phyloP scores from a whole-genome alignment of 1,140 invertebrate species.

The Caenorhabditis tropicalis region DNA sequence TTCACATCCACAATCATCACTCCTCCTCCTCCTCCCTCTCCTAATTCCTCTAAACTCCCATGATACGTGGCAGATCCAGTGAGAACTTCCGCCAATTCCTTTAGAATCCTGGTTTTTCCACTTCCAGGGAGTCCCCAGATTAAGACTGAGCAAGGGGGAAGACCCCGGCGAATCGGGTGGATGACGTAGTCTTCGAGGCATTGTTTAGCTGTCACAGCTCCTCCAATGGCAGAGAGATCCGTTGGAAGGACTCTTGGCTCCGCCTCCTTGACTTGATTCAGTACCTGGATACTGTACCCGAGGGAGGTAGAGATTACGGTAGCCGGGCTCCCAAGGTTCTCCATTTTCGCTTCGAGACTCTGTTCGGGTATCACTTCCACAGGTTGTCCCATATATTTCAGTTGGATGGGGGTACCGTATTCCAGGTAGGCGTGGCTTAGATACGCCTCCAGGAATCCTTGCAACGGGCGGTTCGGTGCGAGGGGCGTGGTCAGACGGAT shows the following conservation, averaged over 20 bases:
- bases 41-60: conserved; percentile 9
- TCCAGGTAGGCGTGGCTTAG: conserved; percentile 39
- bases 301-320: background rate
- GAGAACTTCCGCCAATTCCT: conserved; percentile 22
- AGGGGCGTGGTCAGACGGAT: background rate
- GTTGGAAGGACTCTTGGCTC: background rate
- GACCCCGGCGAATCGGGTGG: background rate
- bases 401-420: background rate
- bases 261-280: background rate
- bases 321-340: background rate
- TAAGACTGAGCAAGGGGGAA: conserved; percentile 52
- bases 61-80: conserved; percentile 2
- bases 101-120: conserved; percentile 59
- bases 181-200: conserved; percentile 44
- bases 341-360: background rate
- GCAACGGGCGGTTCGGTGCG: background rate
- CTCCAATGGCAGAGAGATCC: conserved; percentile 45
- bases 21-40: background rate
- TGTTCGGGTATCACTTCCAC: background rate
- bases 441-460: conserved; percentile 10
- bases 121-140: conserved; percentile 61
- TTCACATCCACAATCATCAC: conserved; percentile 35
- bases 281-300: conserved; percentile 16
- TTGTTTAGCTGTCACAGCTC: conserved; percentile 29
- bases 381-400: conserved; percentile 38